Base-by-base conservation (phyloP, 92 coral and sea anemone genomes). In the Zoanthus solanderi region DNA sequence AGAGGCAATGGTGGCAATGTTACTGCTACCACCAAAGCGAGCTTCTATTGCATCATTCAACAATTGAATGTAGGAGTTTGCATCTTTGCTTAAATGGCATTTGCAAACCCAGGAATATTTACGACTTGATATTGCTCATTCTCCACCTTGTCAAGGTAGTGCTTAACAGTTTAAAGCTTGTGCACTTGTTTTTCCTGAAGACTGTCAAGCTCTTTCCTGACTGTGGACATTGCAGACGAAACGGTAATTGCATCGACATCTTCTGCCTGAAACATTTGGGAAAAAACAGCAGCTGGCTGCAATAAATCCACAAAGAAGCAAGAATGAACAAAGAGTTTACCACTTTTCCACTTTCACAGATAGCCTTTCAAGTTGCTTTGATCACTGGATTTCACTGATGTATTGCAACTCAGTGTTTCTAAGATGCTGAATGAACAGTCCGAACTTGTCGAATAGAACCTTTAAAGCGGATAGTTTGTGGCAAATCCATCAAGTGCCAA, bases 401-500 rank as follows among this genome's bases (percentile, higher is more conserved):
- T 75, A 37, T 91, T 90, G 1, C 67, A 69, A 83, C 93, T 87
- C 45, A 90, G 53, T 76, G 88, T 61, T 68, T 23, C 86, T 78
- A 52, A 87, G 60, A 66, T 87, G 93, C 44, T 90, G 92, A 84
- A 80, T 87, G 57, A 84, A 87, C 44, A 91, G 53, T 28, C 90
- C 93, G 76, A 75, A 83, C 52, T 87, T 87, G 78, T 91, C 91
- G 48, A 91, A 83, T 2, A 83, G 86, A 67, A 91, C 18, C 60
- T 76, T 83, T 14, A 87, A 72, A 46, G 93, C 89, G 17, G 68
- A 13, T 0, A 82, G 82, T 47, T 90, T 91, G 87, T 91, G 93
- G 73, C 69, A 17, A 83, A 91, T 87, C 91, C 91, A 88, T 57
- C 83, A 30, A 9, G 93, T 91, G 44, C 91, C 93, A 83, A 23